Evolutionary conservation across 2,888 invertebrate species (phyloP).

Genomic region (Erebia ligea): DNA sequence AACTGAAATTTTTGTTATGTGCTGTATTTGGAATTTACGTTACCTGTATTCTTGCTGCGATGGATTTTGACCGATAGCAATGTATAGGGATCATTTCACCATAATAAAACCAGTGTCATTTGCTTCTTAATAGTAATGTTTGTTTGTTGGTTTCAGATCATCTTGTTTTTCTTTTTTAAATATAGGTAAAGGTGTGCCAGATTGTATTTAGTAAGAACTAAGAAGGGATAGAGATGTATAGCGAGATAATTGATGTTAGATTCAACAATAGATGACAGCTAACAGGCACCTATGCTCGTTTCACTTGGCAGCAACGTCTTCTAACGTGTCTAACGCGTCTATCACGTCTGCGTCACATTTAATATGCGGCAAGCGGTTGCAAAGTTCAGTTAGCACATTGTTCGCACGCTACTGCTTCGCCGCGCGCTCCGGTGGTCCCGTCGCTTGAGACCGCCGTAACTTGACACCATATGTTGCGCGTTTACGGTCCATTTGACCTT

Average conservation of each 20-base stretch:
- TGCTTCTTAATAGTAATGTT: too few species aligned
- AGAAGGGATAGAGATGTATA: neutral
- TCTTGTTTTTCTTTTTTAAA: too few species aligned
- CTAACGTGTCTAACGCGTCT: slow-evolving; percentile 20
- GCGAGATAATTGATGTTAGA: neutral
- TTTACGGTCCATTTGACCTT: slow-evolving; percentile 48
- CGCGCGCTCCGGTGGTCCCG: slow-evolving; percentile 53
- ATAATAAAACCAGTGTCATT: too few species aligned
- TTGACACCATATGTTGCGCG: slow-evolving; percentile 45
- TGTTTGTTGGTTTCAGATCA: too few species aligned
- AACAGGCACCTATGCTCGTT: neutral
- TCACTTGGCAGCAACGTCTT: slow-evolving; percentile 7
- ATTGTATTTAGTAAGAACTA: neutral
- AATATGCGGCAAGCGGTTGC: slow-evolving; percentile 24
- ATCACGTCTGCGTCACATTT: slow-evolving; percentile 21
- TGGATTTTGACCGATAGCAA: too few species aligned
- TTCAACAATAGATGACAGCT: neutral
- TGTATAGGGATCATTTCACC: too few species aligned
- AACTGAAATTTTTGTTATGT: too few species aligned
- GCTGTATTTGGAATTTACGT: too few species aligned
- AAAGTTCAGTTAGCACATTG: slow-evolving; percentile 24
- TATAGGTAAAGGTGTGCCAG: neutral
- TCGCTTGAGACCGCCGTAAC: slow-evolving; percentile 49
- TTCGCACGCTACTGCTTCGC: slow-evolving; percentile 46
- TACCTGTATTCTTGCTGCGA: too few species aligned